Conservation (phyloP, 2,888 invertebrate genomes). For the Bembecia ichneumoniformis region DNA sequence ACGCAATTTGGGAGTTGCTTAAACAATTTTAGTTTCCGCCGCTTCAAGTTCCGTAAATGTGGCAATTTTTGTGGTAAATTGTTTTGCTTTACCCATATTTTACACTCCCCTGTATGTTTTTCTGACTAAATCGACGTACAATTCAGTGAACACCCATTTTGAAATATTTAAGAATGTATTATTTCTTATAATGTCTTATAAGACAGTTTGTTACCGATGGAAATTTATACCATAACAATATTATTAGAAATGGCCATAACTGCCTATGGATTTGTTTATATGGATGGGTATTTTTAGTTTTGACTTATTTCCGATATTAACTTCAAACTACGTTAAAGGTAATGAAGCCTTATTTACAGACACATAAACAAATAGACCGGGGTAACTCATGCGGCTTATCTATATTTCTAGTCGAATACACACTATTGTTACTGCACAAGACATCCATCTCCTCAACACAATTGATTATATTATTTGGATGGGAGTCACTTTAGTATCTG, state of each 20-base stretch:
- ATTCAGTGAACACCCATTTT: too few relatives aligned
- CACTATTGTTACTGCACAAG: not conserved
- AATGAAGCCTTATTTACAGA: too few relatives aligned
- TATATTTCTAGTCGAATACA: not conserved
- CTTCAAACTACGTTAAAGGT: too few relatives aligned
- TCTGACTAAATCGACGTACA: too few relatives aligned
- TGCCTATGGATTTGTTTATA: too few relatives aligned
- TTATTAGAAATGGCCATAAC: too few relatives aligned
- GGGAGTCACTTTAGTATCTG: too few relatives aligned
- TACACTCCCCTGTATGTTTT: too few relatives aligned
- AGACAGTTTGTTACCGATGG: not conserved
- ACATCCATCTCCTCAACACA: not conserved
- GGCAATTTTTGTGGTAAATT: conserved; percentile 1
- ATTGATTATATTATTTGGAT: too few relatives aligned
- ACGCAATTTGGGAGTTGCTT: conserved; percentile 11
- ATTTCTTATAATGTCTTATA: not conserved
- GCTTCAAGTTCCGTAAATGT: not conserved
- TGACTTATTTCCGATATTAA: too few relatives aligned
- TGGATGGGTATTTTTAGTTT: too few relatives aligned
- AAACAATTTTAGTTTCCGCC: conserved; percentile 11
- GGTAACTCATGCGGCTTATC: not conserved
- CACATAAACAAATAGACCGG: not conserved
- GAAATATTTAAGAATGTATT: not conserved
- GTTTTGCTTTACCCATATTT: not conserved
- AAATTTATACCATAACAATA: not conserved